Evolutionary conservation across 2,888 invertebrate genomes (phyloP).

Genomic region (Taphrorychus bicolor): DNA sequence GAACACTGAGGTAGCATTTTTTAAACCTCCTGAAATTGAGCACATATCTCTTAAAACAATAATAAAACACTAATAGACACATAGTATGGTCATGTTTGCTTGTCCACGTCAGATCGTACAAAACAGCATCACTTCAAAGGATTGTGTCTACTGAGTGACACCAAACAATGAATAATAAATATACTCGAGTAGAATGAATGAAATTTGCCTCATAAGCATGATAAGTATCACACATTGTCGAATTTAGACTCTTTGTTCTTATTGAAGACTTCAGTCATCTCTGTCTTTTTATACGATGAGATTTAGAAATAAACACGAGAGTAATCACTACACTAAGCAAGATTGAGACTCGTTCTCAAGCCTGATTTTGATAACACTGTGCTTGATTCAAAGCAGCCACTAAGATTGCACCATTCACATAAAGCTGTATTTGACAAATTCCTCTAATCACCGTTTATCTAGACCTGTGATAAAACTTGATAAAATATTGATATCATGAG

Average conservation of each 20-base stretch:
- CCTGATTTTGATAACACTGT: not conserved
- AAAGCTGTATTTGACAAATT: not conserved
- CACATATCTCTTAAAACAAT: slow-evolving; percentile 55
- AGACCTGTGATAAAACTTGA: not conserved
- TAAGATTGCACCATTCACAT: not conserved
- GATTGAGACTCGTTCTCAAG: not conserved
- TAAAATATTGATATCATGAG: not conserved
- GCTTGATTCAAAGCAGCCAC: not conserved
- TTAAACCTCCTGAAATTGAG: slow-evolving; percentile 54
- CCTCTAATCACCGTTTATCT: not conserved
- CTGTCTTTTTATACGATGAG: too few relatives aligned
- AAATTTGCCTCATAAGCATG: not conserved
- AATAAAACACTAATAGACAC: slow-evolving; percentile 55
- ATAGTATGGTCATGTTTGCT: slow-evolving; percentile 35
- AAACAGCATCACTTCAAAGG: not conserved
- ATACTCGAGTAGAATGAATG: not conserved
- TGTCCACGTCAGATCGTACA: too few relatives aligned
- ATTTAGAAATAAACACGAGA: too few relatives aligned
- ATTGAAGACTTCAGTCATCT: too few relatives aligned
- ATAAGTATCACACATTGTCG: not conserved
- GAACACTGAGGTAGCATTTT: slow-evolving; percentile 47
- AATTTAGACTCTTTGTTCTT: not conserved
- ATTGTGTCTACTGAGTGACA: not conserved
- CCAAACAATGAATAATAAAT: not conserved
- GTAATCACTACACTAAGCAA: not conserved